Base-by-base conservation (phyloP, 2,797 vertebrate genomes). In the Cynopterus sphinx region DNA sequence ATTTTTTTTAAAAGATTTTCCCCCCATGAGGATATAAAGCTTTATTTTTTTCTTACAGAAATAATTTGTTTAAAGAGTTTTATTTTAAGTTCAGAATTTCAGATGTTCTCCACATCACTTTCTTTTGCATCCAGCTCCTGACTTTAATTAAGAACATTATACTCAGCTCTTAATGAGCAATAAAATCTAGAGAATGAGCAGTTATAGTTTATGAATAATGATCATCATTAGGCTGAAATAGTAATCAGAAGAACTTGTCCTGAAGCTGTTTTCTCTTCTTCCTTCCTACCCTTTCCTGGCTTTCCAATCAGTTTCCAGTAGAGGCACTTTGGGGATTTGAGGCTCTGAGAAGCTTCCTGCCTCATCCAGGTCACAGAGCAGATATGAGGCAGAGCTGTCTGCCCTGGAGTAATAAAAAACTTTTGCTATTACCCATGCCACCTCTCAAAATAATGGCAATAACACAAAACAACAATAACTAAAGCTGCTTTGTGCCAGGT, bases 21-120 rank as follows among this genome's bases (percentile, higher is more conserved):
- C 36, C 36, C 55, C 46, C 24, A 24, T 21, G 39, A 94, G 49
- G 49, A 84, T 84, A 78, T n/a, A 57, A 93, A 88, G 46, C 49
- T 91, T 95, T 81, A 49, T 94, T 94, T 79, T 94, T 94, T 97
- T 91, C 83, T 94, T 96, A 95, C 26, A 73, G 93, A 96, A 96
- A 91, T 85, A 97, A 93, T 91, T 83, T 91, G 33, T 87, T 96
- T 93, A 61, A 90, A 93, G 61, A 88, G 79, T 93, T 95, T 96
- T 91, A 95, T 97, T 97, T 98, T 91, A 83, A 57, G 63, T 92
- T 96, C 71, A 90, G 16, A 96, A 94, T 92, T 91, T 97, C 94
- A 94, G 41, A 95, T 95, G 84, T 53, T 96, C 83, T 95, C 59
- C 41, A n/a, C 31, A 24, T 79, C 61, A 43, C 67, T 94, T 87